phyloP scores from a whole-genome alignment of 1,140 invertebrate genomes.

The Harpegnathos saltator region DNA sequence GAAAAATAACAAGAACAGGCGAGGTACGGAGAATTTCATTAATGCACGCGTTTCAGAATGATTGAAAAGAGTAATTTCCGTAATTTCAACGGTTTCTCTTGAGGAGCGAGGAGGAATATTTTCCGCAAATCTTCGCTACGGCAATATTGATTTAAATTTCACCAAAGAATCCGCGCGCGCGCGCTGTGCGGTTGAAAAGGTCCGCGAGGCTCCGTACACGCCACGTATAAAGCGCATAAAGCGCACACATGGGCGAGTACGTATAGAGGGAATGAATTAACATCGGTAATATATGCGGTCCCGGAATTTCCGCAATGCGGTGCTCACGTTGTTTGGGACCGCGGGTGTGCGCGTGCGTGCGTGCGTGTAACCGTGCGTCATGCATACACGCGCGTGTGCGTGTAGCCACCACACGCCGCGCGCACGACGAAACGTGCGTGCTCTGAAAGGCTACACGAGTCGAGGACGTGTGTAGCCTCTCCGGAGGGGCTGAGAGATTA shows the following conservation, averaged over 20 bases:
- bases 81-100: neutral
- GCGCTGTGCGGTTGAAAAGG: neutral
- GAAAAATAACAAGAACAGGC: too few species aligned
- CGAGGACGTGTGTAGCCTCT: neutral
- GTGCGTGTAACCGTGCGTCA: neutral
- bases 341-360: neutral
- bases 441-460: conserved; percentile 21
- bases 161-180: neutral
- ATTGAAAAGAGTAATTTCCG: neutral
- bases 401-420: neutral
- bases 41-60: too few species aligned
- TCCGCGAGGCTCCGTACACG: neutral
- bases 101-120: neutral
- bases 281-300: conserved; percentile 64
- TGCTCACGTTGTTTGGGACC: conserved; percentile 24
- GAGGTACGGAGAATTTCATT: too few species aligned
- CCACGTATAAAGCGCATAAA: neutral
- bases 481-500: neutral
- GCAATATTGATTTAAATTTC: neutral
- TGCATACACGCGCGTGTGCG: neutral
- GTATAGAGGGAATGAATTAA: conserved; percentile 63
- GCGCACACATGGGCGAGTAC: conserved; percentile 19
- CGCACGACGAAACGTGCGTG: conserved; percentile 11
- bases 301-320: conserved; percentile 73
- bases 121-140: neutral